Evolutionary conservation across 2,113 vertebrate genomes (phyloP).

Genomic region (Bubo blakistoni): DNA sequence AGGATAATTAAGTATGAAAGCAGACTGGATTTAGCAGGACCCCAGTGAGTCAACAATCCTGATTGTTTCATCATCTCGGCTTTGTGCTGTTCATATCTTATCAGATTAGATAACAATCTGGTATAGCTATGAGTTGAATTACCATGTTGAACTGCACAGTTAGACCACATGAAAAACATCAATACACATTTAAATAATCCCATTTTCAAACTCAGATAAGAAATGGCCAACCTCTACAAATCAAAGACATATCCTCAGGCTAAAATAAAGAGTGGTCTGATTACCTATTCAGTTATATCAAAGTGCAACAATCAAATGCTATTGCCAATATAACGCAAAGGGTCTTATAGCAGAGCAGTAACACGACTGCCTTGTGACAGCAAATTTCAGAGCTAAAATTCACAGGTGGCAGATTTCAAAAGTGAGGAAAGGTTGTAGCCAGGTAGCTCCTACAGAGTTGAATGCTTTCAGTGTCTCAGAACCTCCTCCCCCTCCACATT

Average conservation of each 20-base stretch:
- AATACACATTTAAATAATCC: slow-evolving; percentile 67
- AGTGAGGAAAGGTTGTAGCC: not conserved
- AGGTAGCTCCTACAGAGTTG: not conserved
- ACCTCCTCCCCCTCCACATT: accelerated
- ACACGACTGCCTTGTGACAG: not conserved
- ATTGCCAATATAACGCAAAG: not conserved
- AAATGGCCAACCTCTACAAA: slow-evolving; percentile 57
- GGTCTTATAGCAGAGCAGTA: not conserved
- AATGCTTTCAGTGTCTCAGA: not conserved
- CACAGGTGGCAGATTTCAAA: not conserved
- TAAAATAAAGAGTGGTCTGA: slow-evolving; percentile 61
- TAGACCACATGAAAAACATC: slow-evolving; percentile 65
- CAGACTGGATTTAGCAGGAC: slow-evolving; percentile 69
- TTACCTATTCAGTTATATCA: slow-evolving; percentile 66
- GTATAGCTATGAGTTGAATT: slow-evolving; percentile 56
- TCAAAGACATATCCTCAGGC: slow-evolving; percentile 66
- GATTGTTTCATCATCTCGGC: slow-evolving; percentile 69
- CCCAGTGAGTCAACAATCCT: slow-evolving; percentile 69
- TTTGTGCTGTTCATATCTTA: slow-evolving; percentile 68
- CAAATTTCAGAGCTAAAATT: not conserved
- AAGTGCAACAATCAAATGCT: slow-evolving; percentile 54
- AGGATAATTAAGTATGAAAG: slow-evolving; percentile 75
- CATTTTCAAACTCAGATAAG: slow-evolving; percentile 64
- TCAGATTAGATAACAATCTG: slow-evolving; percentile 74
- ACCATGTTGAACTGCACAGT: slow-evolving; percentile 60